phyloP scores from a whole-genome alignment of 2,888 invertebrate genomes.

The Lymantria dispar region DNA sequence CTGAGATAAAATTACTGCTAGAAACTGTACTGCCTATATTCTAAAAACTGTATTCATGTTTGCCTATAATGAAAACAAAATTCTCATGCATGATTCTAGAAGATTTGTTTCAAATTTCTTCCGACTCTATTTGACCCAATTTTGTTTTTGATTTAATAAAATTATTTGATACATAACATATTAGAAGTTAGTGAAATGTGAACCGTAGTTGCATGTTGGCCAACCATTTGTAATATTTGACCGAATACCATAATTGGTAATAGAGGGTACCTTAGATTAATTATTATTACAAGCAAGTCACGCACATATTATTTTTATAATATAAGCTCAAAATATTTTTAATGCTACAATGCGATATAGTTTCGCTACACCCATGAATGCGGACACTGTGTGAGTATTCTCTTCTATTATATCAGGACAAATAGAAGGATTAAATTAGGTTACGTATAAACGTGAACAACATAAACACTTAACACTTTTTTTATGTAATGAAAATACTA shows the following conservation, averaged over 20 bases:
- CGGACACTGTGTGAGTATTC: neutral
- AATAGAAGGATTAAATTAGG: no score
- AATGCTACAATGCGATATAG: conserved; percentile 3
- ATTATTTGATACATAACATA: conserved; percentile 20
- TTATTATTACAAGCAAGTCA: conserved; percentile 44
- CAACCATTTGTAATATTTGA: conserved; percentile 49
- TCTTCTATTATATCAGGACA: no score
- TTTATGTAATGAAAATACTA: no score
- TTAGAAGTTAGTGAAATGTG: conserved; percentile 18
- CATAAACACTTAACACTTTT: no score
- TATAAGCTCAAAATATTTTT: conserved; percentile 8
- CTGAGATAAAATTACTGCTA: no score
- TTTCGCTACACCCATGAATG: neutral
- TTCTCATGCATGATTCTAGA: conserved; percentile 17
- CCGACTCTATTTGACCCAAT: conserved; percentile 38
- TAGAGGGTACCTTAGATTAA: conserved; percentile 43
- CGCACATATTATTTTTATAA: conserved; percentile 29
- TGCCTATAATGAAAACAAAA: neutral
- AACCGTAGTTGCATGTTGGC: conserved; percentile 41
- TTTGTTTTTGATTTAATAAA: conserved; percentile 25
- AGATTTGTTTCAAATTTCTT: conserved; percentile 31
- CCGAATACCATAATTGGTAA: conserved; percentile 49
- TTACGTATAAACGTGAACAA: no score
- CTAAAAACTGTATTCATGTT: neutral
- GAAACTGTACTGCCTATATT: no score